A percentile compares a stretch with the other conserved stretches of the same genome.
phyloP scores from a whole-genome alignment of 1,140 invertebrate species.

The Leucophenga varia region DNA sequence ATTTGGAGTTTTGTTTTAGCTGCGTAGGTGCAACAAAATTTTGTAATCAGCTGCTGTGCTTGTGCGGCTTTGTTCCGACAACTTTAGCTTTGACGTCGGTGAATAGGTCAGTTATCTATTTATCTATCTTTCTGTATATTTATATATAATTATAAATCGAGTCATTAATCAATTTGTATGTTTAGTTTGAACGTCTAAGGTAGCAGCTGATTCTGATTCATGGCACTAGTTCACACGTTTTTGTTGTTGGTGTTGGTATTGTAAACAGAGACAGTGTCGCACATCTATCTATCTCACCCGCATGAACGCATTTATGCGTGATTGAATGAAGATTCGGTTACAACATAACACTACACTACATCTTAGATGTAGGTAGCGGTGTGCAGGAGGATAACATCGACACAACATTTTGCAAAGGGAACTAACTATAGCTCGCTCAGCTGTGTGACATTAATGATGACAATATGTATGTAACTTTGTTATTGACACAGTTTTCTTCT shows the following conservation, averaged over 20 bases:
- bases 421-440: too few relatives aligned
- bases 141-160: too few relatives aligned
- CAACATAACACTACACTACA: too few relatives aligned
- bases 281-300: constrained; percentile 18
- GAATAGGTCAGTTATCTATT: constrained; percentile 45
- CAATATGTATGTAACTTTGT: constrained; percentile 31
- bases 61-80: constrained; percentile 16
- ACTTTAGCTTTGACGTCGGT: constrained; percentile 21
- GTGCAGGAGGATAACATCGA: too few relatives aligned
- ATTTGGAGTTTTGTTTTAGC: constrained; percentile 30
- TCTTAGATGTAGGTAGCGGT: too few relatives aligned
- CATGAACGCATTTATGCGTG: constrained; percentile 14
- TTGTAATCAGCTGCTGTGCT: constrained; percentile 28
- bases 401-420: too few relatives aligned
- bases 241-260: constrained; percentile 1
- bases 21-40: constrained; percentile 35
- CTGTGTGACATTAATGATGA: too few relatives aligned
- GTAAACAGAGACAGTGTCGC: too few relatives aligned
- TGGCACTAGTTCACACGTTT: constrained; percentile 23
- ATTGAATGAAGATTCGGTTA: not conserved
- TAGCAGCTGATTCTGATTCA: constrained; percentile 30
- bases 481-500: constrained; percentile 49
- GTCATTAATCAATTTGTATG: too few relatives aligned
- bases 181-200: constrained; percentile 7
- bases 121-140: too few relatives aligned